Conservation (phyloP, 2,888 invertebrate species). For the Drosophila antonietae region DNA sequence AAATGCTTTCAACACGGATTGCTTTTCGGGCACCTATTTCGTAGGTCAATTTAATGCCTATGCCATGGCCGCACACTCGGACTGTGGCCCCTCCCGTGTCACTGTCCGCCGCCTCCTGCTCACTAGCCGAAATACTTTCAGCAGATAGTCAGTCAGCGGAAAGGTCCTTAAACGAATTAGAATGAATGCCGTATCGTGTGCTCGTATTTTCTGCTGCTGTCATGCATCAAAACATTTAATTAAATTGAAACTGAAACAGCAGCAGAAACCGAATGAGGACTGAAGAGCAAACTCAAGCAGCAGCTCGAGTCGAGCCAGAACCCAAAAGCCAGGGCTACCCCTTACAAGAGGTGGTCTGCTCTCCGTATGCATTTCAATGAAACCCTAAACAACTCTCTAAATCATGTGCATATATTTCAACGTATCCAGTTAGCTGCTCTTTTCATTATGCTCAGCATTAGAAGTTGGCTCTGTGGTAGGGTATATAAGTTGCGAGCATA, state of each 20-base stretch:
- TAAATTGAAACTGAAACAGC: slow-evolving; percentile 67
- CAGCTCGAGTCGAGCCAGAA: not conserved
- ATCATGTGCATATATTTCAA: slow-evolving; percentile 76
- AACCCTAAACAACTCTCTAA: slow-evolving; percentile 53
- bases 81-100: too few species aligned
- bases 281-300: slow-evolving; percentile 19
- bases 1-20: slow-evolving; percentile 75
- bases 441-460: slow-evolving; percentile 6
- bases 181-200: slow-evolving; percentile 61
- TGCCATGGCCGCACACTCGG: not conserved
- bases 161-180: slow-evolving; percentile 75
- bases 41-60: slow-evolving; percentile 39
- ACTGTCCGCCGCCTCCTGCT: too few species aligned
- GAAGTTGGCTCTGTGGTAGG: not conserved
- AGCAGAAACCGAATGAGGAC: not conserved
- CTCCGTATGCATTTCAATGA: slow-evolving; percentile 71
- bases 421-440: slow-evolving; percentile 24
- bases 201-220: slow-evolving; percentile 53
- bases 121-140: slow-evolving; percentile 29
- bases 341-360: slow-evolving; percentile 27
- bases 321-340: slow-evolving; percentile 24
- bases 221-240: slow-evolving; percentile 81
- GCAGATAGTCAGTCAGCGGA: slow-evolving; percentile 58
- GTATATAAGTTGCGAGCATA: not conserved
- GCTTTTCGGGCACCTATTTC: slow-evolving; percentile 46